Conservation (phyloP, 2,113 vertebrate genomes). For the Empidonax alnorum region DNA sequence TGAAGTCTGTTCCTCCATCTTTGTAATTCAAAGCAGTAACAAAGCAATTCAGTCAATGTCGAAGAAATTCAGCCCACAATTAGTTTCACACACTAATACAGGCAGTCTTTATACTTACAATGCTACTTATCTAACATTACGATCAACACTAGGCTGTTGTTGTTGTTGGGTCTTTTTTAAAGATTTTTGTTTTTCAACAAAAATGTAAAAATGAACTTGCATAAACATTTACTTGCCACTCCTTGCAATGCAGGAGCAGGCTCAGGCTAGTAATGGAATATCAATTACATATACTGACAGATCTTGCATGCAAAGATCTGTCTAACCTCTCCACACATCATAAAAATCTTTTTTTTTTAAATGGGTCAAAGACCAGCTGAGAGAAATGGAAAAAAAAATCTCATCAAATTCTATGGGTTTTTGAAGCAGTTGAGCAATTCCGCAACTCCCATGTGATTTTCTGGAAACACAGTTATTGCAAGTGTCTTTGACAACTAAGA, state of each 20-base stretch:
- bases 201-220: background rate
- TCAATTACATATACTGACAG: background rate
- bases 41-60: background rate
- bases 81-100: background rate
- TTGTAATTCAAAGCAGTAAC: background rate
- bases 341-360: background rate
- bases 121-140: background rate
- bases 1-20: background rate
- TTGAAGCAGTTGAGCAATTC: constrained; percentile 9
- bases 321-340: background rate
- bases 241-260: background rate
- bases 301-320: background rate
- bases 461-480: constrained; percentile 8
- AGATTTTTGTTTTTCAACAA: background rate
- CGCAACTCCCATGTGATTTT: background rate
- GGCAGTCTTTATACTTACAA: background rate
- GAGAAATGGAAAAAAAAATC: background rate
- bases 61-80: background rate
- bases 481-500: background rate
- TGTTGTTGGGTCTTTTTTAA: background rate
- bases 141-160: background rate
- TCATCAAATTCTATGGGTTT: background rate
- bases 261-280: background rate
- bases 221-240: background rate
- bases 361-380: background rate